Percentiles rank a stretch among this genome's conserved stretches.
phyloP scores from a whole-genome alignment of 1,140 invertebrate species.

The Microplitis demolitor region DNA sequence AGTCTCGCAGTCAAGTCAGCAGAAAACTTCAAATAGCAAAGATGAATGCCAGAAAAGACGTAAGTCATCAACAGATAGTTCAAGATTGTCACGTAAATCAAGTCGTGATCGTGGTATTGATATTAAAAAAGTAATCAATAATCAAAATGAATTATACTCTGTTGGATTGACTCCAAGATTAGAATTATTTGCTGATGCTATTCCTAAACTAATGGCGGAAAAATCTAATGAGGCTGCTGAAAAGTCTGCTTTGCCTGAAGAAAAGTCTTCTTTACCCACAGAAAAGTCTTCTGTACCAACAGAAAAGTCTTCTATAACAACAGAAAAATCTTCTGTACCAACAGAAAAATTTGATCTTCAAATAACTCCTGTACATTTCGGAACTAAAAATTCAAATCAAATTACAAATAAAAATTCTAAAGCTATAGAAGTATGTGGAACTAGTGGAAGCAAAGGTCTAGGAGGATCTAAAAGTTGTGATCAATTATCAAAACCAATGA shows the following conservation, averaged over 20 bases:
- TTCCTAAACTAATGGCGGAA: conserved; percentile 56
- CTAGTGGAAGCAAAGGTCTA: neutral
- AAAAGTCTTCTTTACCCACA: neutral
- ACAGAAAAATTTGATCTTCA: too few species aligned
- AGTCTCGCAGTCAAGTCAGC: conserved; percentile 18
- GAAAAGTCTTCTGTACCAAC: neutral
- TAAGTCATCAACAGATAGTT: neutral
- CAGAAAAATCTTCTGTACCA: neutral
- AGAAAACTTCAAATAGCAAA: conserved; percentile 31
- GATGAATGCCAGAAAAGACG: conserved; percentile 13
- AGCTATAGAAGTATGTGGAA: neutral
- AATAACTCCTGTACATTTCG: too few species aligned
- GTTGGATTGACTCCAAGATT: conserved; percentile 54
- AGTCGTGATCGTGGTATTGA: neutral
- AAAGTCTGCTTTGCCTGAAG: neutral
- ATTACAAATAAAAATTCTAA: conserved; percentile 7
- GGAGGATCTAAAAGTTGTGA: conserved; percentile 29
- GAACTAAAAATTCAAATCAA: neutral
- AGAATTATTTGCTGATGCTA: conserved; percentile 55
- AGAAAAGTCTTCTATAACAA: neutral
- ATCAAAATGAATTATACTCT: conserved; percentile 50
- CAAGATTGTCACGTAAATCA: neutral
- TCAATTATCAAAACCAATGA: conserved; percentile 22
- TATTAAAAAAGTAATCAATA: conserved; percentile 38
- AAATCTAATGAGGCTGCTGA: conserved; percentile 40